phyloP scores from a whole-genome alignment of 2,888 invertebrate species.

The Ophonus ardosiacus region DNA sequence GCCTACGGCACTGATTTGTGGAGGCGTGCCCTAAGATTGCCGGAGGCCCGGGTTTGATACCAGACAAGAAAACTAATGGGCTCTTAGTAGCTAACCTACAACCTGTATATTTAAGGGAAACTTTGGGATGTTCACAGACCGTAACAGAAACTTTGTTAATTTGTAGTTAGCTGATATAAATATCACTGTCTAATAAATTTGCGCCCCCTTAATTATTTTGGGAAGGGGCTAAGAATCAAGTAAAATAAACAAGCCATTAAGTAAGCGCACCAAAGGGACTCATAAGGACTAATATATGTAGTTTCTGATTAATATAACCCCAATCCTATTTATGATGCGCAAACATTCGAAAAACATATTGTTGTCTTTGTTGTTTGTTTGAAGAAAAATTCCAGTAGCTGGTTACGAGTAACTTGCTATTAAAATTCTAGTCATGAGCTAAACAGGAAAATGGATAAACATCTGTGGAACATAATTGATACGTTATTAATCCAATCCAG shows the following conservation, averaged over 20 bases:
- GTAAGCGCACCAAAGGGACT: background rate
- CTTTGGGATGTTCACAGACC: background rate
- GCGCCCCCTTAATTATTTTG: background rate
- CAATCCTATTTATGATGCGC: background rate
- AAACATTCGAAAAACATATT: background rate
- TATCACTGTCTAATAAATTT: background rate
- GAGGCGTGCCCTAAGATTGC: constrained; percentile 6
- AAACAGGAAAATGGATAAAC: constrained; percentile 54
- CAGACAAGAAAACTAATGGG: background rate
- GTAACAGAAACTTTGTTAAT: background rate
- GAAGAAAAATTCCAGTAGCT: constrained; percentile 44
- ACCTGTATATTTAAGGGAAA: background rate
- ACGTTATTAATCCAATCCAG: constrained; percentile 44
- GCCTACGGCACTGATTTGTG: background rate
- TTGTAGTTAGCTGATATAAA: background rate
- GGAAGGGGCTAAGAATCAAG: background rate
- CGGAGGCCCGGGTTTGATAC: constrained; percentile 10
- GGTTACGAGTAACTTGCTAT: constrained; percentile 9
- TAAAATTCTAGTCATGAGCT: constrained; percentile 45
- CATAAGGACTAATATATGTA: too few relatives aligned
- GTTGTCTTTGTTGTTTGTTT: background rate
- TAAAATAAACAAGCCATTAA: background rate
- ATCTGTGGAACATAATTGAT: constrained; percentile 54
- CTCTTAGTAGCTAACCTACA: background rate
- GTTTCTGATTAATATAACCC: background rate